Conservation (phyloP, 2,888 invertebrate species). For the Sminthurinus aureus region DNA sequence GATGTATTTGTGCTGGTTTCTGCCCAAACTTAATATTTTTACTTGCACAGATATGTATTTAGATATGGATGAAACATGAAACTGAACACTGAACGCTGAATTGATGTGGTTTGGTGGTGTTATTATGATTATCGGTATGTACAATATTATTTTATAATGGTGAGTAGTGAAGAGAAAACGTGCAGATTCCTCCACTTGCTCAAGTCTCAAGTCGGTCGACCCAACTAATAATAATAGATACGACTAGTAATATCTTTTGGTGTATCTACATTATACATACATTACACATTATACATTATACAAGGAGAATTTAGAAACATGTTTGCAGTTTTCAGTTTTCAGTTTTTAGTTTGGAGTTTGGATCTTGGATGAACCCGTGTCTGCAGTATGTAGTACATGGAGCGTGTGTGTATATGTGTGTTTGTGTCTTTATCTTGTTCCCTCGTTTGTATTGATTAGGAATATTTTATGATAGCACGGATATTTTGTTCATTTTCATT, state of each 20-base stretch:
- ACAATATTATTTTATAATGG: too few species aligned
- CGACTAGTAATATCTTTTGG: not conserved
- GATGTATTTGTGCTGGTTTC: too few species aligned
- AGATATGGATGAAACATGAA: too few species aligned
- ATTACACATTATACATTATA: not conserved
- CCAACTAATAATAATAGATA: not conserved
- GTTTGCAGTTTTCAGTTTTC: too few species aligned
- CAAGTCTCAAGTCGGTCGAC: not conserved
- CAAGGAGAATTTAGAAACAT: not conserved
- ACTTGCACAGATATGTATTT: too few species aligned
- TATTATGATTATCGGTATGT: not conserved
- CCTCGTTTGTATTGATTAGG: conserved; percentile 38
- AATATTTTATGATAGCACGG: conserved; percentile 36
- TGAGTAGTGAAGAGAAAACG: not conserved
- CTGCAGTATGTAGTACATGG: conserved; percentile 9
- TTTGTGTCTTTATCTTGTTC: conserved; percentile 25
- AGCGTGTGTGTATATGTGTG: conserved; percentile 20
- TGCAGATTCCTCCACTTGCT: not conserved
- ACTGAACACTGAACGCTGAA: too few species aligned
- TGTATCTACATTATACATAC: not conserved
- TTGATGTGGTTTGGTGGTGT: too few species aligned
- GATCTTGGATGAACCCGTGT: not conserved
- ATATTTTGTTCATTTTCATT: conserved; percentile 36
- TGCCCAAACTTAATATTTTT: too few species aligned
- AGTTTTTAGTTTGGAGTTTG: too few species aligned